These are phyloP conservation scores for Datnioides undecimradiatus DNA, from an alignment of 2,113 vertebrate genomes.

Conservation along the genomic window DNA sequence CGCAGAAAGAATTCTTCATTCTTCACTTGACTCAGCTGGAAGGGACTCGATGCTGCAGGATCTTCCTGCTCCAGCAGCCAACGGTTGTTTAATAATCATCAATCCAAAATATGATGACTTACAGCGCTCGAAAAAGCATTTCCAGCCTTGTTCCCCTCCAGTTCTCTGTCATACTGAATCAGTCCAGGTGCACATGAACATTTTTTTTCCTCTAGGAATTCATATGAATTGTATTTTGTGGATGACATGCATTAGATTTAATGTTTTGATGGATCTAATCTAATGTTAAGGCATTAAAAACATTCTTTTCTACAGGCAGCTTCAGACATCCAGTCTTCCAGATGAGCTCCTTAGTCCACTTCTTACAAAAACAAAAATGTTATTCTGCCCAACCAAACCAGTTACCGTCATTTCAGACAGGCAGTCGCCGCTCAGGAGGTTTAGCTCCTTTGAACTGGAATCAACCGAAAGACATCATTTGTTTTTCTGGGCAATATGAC, in stretches of 20 bases:
- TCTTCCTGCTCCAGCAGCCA: neutral
- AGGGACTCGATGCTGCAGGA: constrained; percentile 11
- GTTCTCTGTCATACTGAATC: neutral
- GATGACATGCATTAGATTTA: neutral
- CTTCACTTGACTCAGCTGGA: constrained; percentile 36
- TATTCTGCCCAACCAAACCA: neutral
- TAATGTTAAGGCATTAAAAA: neutral
- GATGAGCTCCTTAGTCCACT: neutral
- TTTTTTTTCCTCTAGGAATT: neutral
- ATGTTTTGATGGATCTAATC: neutral
- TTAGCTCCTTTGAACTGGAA: neutral
- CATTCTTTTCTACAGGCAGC: neutral
- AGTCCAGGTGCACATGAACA: neutral
- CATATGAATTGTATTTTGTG: neutral
- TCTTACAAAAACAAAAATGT: neutral
- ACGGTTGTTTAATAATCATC: neutral
- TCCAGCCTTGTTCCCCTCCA: neutral
- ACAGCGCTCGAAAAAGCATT: neutral
- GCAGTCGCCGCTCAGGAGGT: neutral
- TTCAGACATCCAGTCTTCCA: neutral
- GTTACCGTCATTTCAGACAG: neutral
- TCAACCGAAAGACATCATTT: neutral
- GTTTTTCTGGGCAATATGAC: neutral
- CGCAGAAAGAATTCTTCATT: constrained; percentile 47
- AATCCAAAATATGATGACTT: neutral